These are phyloP conservation scores for Lucilia sericata DNA, from an alignment of 1,140 invertebrate genomes.

Conservation along the genomic window DNA sequence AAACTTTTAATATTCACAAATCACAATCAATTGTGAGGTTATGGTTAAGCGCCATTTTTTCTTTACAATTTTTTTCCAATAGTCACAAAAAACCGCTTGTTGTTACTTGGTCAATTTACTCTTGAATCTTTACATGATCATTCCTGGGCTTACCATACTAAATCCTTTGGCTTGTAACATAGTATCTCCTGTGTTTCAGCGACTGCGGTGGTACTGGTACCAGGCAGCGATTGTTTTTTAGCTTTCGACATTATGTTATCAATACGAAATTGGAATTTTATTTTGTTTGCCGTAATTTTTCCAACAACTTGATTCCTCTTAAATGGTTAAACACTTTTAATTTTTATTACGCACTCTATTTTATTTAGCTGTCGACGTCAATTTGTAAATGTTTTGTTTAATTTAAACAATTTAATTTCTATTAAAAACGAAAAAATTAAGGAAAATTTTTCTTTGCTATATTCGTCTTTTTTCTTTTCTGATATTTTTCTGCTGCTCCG, in stretches of 20 bases:
- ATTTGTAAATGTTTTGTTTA: not conserved
- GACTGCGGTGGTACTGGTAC: conserved; percentile 44
- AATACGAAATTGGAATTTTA: conserved; percentile 50
- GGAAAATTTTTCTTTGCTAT: not conserved
- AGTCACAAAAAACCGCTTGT: not conserved
- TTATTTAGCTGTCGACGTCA: not conserved
- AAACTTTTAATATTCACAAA: not conserved
- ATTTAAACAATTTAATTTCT: conserved; percentile 3
- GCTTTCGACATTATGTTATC: conserved; percentile 66
- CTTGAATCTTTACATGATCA: not conserved
- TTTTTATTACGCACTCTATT: not conserved
- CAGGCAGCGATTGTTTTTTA: conserved; percentile 65
- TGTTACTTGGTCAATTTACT: conserved; percentile 9
- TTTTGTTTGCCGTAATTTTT: conserved; percentile 47
- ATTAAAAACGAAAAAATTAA: not conserved
- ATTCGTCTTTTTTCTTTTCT: not conserved
- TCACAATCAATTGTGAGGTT: conserved; percentile 43
- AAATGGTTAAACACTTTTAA: not conserved
- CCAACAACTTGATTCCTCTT: not conserved
- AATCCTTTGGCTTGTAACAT: conserved; percentile 65
- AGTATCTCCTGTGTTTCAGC: conserved; percentile 56
- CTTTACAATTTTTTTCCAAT: not conserved
- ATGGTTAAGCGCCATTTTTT: conserved; percentile 48
- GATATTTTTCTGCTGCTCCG: conserved; percentile 19
- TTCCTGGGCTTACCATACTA: conserved; percentile 61